Percentiles rank a stretch among this genome's conserved stretches.
These are phyloP conservation scores for Monochamus saltuarius DNA, from an alignment of 1,140 invertebrate species.

Conservation along the genomic window DNA sequence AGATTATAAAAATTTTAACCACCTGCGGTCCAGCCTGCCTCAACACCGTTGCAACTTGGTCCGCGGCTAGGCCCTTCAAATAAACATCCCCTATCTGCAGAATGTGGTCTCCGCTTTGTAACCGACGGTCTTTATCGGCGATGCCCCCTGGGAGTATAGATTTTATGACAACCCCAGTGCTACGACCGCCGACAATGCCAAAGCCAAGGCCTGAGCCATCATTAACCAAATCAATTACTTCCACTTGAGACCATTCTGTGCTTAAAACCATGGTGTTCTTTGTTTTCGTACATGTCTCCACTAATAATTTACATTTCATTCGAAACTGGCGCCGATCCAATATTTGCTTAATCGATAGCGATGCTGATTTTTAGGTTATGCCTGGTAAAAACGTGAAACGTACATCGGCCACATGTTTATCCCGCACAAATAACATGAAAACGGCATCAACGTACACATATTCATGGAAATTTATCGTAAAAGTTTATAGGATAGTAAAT, in stretches of 20 bases:
- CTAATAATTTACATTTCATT: neutral
- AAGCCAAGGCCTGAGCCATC: conserved; percentile 79
- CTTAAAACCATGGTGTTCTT: conserved; percentile 66
- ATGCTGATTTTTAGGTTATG: conserved; percentile 1
- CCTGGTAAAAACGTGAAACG: conserved; percentile 1
- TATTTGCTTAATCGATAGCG: conserved; percentile 1
- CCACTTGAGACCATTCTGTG: conserved; percentile 90
- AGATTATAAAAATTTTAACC: conserved; percentile 33
- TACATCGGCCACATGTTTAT: neutral
- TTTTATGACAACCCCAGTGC: conserved; percentile 96
- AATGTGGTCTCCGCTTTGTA: conserved; percentile 92
- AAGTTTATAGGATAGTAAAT: no score
- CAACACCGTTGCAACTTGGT: conserved; percentile 90
- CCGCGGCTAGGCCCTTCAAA: conserved; percentile 86
- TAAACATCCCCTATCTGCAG: conserved; percentile 93
- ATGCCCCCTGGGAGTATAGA: conserved; percentile 89
- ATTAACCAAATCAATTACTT: conserved; percentile 85
- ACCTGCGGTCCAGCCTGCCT: conserved; percentile 78
- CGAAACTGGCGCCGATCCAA: conserved; percentile 6
- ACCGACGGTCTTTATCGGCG: conserved; percentile 83
- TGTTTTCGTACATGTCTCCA: conserved; percentile 13
- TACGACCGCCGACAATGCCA: conserved; percentile 91
- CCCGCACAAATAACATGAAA: neutral
- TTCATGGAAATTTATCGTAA: no score
- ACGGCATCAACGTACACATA: neutral